Evolutionary conservation across 2,113 vertebrate species (phyloP), one percentile per base, ranked within the genome.

Genomic region (Axis porcinus): DNA sequence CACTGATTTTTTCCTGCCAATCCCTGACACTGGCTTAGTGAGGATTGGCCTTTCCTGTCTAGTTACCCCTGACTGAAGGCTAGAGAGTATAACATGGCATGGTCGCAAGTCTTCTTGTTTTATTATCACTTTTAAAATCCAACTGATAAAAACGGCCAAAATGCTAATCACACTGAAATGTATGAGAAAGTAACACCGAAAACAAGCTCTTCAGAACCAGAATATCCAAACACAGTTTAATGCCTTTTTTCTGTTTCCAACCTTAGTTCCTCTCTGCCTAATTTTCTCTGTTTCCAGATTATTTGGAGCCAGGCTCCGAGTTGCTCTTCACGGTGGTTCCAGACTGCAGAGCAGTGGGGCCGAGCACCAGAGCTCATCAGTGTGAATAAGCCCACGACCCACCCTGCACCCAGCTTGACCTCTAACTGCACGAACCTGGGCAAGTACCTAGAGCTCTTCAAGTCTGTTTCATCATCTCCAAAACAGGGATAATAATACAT

Each of bases 201-300:
- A 92, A 27, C 79, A 81, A 89, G 47, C 23, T 85, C 45, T 70
- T 52, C 89, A 85, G 57, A 79, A 79, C 6, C 33, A 93, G 78
- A 92, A 85, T 10, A 67, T 40, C 14, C 43, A 84, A 86, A 92
- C 36, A n/a, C 36, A 84, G 4, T 25, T 81, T 25, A 16, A n/a
- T 57, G n/a, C 15, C 15, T 95, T 82, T 62, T 91, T 88, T 70
- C 33, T 67, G 30, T 81, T 78, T 70, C 79, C 57, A 70, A 30
- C 8, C 27, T 55, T 57, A 30, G 50, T 36, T 60, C 89, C 64
- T 36, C 79, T 85, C 57, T 58, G 89, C 30, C 84, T 67, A 81
- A 60, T 93, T 47, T 67, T 27, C 28, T 82, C 83, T 78, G 76
- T 83, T 70, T 89, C 52, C 67, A 89, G 67, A 89, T 58, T 57